Percentiles rank a stretch among this genome's conserved stretches.
Conservation (phyloP, 2,888 invertebrate genomes). For the Mesorhabditis spiculigera region DNA sequence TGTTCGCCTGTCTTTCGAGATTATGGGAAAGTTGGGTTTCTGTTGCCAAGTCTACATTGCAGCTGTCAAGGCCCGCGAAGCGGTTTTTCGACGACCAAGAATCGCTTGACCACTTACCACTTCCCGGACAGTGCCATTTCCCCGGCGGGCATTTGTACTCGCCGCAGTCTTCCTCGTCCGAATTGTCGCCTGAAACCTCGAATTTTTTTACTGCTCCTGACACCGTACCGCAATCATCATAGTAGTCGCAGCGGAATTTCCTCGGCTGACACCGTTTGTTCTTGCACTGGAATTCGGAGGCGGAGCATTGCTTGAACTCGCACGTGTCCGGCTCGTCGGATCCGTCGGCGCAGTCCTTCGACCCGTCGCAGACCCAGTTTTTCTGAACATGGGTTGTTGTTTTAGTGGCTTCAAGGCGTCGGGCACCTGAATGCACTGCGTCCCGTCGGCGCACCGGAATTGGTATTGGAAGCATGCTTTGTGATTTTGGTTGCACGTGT, state of each 20-base stretch:
- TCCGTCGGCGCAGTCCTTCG: conserved; percentile 82
- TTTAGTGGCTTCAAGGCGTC: neutral
- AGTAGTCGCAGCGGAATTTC: conserved; percentile 65
- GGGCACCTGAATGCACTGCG: conserved; percentile 74
- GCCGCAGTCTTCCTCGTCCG: conserved; percentile 68
- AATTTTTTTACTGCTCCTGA: neutral
- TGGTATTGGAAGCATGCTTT: conserved; percentile 65
- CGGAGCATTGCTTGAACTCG: conserved; percentile 56
- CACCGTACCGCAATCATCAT: conserved; percentile 76
- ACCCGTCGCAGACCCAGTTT: conserved; percentile 63
- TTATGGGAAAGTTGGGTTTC: too few species aligned
- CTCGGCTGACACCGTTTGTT: conserved; percentile 59
- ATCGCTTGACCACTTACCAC: conserved; percentile 10
- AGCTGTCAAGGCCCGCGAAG: too few species aligned
- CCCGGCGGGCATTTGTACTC: conserved; percentile 54
- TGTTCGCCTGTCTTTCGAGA: too few species aligned
- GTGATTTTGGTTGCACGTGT: conserved; percentile 69
- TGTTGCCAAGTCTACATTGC: too few species aligned
- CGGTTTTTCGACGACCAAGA: too few species aligned
- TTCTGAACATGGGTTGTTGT: conserved; percentile 23
- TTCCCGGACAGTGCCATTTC: conserved; percentile 51
- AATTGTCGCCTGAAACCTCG: conserved; percentile 72
- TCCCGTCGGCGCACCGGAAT: conserved; percentile 84
- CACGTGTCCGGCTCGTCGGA: conserved; percentile 60
- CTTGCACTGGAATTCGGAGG: conserved; percentile 57